Evolutionary conservation across 2,888 invertebrate genomes (phyloP), one percentile per base, ranked within the genome.

Genomic region (Pristionchus exspectatus): DNA sequence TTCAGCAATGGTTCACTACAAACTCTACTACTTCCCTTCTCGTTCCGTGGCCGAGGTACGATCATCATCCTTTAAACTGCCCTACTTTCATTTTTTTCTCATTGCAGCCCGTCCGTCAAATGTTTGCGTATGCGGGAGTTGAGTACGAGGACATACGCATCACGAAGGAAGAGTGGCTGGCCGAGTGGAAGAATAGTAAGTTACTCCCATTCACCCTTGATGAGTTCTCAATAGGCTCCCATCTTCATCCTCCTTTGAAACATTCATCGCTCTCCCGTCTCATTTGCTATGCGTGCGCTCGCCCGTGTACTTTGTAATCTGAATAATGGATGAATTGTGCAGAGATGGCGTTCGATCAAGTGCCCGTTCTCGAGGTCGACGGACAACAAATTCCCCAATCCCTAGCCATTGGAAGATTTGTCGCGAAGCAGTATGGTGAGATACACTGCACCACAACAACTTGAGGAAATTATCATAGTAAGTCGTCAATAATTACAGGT

Each of bases 121-220:
- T 89, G 72, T 81, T 89, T 66, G 89, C 89, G 2, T 81, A 81
- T 21, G 89, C 89, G 1, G 89, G 89, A 30, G 44, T 81, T 14
- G 89, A 89, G 54, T 89, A 81, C 66, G 89, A 89, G 44, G 89
- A 89, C 27, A 30, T 63, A 16, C 89, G 89, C 18, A 54, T 89
- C 83, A 44, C 74, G 24, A 63, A 83, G 44, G 83, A 81, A 38
- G 56, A 88, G 44, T 87, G 87, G 87, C 59, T 59, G 7, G 50
- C 81, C 4, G 54, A 50, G 0, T 81, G 81, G 81, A 81, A 81
- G 81, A 81, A 81, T 33, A 81, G 81, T 81, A 14, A n/a, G 81
- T 81, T 81, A 16, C 33, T 12, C 72, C 30, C 16, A 12, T 69
- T 69, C 72, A 33, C 14, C 33, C 33, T 72, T 72, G 59, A 21